phyloP scores from a whole-genome alignment of 2,113 vertebrate species.

The Mirounga angustirostris region DNA sequence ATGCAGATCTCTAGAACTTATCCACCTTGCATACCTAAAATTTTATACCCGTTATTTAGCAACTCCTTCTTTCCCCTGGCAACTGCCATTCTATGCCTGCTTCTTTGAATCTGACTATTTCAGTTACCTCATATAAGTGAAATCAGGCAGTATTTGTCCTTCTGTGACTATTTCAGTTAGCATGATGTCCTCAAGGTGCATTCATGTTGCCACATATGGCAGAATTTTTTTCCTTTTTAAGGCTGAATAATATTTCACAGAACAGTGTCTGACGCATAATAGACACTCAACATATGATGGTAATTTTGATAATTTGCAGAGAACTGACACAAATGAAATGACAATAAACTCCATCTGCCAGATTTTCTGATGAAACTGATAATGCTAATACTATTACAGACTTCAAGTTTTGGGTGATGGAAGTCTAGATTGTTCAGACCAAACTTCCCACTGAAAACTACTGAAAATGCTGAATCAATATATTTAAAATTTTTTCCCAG shows the following conservation, averaged over 20 bases:
- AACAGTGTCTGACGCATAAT: neutral
- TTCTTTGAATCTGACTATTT: neutral
- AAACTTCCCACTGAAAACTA: slow-evolving; percentile 13
- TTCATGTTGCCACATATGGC: neutral
- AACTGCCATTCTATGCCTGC: neutral
- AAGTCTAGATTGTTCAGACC: neutral
- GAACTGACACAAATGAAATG: neutral
- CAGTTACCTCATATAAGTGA: neutral
- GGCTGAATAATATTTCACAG: neutral
- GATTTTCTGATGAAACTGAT: slow-evolving; percentile 1
- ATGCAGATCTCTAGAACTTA: neutral
- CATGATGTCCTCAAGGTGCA: neutral
- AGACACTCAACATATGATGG: neutral
- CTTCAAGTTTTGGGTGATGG: neutral
- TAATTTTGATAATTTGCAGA: slow-evolving; percentile 3
- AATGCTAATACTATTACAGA: neutral
- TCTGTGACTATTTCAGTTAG: slow-evolving; percentile 1
- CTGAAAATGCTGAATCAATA: slow-evolving; percentile 32
- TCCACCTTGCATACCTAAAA: neutral
- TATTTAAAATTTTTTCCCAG: neutral
- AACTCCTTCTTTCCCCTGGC: neutral
- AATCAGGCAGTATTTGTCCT: neutral
- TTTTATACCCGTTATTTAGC: neutral
- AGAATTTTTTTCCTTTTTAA: slow-evolving; percentile 2
- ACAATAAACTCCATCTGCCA: neutral